Conservation (phyloP, 2,797 vertebrate species). For the Cyclura pinguis region DNA sequence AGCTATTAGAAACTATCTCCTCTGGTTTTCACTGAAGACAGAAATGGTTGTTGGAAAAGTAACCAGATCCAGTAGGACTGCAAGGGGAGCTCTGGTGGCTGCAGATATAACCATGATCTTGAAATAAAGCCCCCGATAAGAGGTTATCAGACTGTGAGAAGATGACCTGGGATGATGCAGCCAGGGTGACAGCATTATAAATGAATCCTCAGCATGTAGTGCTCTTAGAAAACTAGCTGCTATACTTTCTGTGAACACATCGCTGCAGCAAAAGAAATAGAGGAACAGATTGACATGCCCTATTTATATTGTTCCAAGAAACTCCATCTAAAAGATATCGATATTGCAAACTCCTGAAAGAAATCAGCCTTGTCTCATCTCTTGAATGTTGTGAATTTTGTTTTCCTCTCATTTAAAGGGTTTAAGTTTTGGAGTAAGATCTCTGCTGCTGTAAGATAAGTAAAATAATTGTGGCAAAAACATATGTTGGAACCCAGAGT, state of each 20-base stretch:
- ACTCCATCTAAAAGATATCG: not conserved
- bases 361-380: conserved; percentile 34
- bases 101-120: too few species aligned
- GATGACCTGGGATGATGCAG: not conserved
- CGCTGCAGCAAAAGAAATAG: conserved; percentile 8
- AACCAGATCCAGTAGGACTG: too few species aligned
- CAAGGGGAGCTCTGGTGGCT: too few species aligned
- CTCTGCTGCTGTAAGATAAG: conserved; percentile 7
- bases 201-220: conserved; percentile 8
- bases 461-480: not conserved
- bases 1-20: too few species aligned
- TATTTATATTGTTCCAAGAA: conserved; percentile 30
- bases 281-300: conserved; percentile 2
- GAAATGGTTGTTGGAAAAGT: too few species aligned
- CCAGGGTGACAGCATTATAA: not conserved
- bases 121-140: not conserved
- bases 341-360: conserved; percentile 33
- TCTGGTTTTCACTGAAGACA: too few species aligned
- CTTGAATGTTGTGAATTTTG: conserved; percentile 16
- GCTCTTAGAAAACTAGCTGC: not conserved
- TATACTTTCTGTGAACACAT: not conserved
- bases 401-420: conserved; percentile 31
- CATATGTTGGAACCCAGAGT: not conserved
- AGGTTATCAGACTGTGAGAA: not conserved
- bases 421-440: not conserved